Evolutionary conservation across 1,140 invertebrate genomes (phyloP).

Genomic region (Drosophila kepulauana): DNA sequence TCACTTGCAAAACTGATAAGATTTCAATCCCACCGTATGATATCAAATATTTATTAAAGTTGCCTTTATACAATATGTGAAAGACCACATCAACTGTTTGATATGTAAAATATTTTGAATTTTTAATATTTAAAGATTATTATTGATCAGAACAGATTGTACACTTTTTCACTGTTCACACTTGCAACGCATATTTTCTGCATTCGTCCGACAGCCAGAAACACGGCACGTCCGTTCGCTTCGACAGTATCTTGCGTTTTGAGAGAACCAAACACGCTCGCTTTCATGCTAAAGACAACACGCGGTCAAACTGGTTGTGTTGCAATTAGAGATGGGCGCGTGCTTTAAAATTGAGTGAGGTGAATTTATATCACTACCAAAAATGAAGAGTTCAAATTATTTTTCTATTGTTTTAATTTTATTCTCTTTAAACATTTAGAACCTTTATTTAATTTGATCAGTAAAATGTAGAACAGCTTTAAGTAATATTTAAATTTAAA

Average conservation of each 20-base stretch:
- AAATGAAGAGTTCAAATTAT: too few species aligned
- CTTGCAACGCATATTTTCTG: constrained; percentile 28
- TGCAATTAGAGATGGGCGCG: constrained; percentile 38
- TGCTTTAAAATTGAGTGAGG: not conserved
- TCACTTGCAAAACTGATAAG: constrained; percentile 38
- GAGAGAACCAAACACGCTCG: constrained; percentile 43
- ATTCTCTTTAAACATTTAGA: too few species aligned
- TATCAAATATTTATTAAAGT: constrained; percentile 28
- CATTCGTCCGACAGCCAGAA: constrained; percentile 41
- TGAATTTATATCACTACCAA: not conserved
- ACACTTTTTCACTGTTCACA: constrained; percentile 27
- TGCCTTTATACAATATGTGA: constrained; percentile 14
- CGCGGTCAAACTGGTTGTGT: constrained; percentile 69
- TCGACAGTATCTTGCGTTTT: constrained; percentile 58
- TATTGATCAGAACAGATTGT: constrained; percentile 12
- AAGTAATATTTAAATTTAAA: not conserved
- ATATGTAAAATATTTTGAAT: constrained; percentile 1
- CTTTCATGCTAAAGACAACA: constrained; percentile 74
- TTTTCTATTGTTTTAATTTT: too few species aligned
- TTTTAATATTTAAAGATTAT: constrained; percentile 15
- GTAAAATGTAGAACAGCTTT: too few species aligned
- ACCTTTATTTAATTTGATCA: too few species aligned
- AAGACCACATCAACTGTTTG: not conserved
- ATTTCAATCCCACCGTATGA: constrained; percentile 30
- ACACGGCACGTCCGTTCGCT: constrained; percentile 54